phyloP scores from a whole-genome alignment of 2,797 vertebrate genomes.

The Monodelphis domestica region DNA sequence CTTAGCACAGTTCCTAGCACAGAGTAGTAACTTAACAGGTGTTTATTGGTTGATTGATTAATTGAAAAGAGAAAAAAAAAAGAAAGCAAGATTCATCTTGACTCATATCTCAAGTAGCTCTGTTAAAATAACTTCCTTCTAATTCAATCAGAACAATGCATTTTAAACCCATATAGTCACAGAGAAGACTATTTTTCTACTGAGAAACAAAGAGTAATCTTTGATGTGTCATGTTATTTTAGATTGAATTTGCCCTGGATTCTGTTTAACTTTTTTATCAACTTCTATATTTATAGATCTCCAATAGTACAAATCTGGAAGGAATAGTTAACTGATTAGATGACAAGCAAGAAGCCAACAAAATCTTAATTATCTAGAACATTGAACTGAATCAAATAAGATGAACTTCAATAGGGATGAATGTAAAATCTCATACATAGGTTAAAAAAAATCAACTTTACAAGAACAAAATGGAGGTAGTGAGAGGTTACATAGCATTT shows the following conservation, averaged over 20 bases:
- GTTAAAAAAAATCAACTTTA: background rate
- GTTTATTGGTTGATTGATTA: background rate
- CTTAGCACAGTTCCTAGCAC: background rate
- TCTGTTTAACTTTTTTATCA: background rate
- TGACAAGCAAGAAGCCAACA: background rate
- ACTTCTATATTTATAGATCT: background rate
- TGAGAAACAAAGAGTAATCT: background rate
- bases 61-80: slow-evolving; percentile 5
- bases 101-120: background rate
- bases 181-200: background rate
- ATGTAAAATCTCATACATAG: background rate
- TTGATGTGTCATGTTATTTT: background rate
- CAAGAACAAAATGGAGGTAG: background rate
- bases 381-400: background rate
- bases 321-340: background rate
- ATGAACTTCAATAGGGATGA: background rate
- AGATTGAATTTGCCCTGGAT: background rate
- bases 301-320: background rate
- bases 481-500: background rate
- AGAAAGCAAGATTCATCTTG: background rate
- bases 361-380: background rate
- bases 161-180: background rate
- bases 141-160: background rate
- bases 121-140: background rate
- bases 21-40: background rate